Percentiles rank a stretch among this genome's conserved stretches.
Evolutionary conservation across 30 jellyfish, hydroid and myxozoan species (phyloP).

Genomic region (Catostylus mosaicus): DNA sequence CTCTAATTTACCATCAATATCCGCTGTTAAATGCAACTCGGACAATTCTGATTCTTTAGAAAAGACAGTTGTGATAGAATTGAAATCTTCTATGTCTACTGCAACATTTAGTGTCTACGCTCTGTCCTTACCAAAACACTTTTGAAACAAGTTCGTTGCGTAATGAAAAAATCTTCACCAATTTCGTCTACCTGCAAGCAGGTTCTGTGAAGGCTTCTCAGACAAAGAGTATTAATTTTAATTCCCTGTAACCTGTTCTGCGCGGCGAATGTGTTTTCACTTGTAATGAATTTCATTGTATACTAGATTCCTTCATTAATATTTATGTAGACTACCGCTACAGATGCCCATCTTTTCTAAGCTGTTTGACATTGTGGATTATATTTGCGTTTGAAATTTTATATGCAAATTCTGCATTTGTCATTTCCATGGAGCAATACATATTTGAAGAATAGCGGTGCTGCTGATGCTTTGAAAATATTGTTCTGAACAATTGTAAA

Average conservation of each 20-base stretch:
- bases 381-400: not conserved
- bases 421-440: not conserved
- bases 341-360: conserved; percentile 15
- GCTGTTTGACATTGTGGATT: conserved; percentile 27
- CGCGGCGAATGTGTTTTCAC: conserved; percentile 20
- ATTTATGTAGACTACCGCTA: conserved; percentile 14
- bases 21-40: not conserved
- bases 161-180: not conserved
- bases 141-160: not conserved
- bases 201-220: conserved; percentile 19
- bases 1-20: not conserved
- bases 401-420: not conserved
- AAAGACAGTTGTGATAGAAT: too few species aligned
- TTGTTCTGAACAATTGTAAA: too few species aligned
- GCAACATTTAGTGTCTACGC: too few species aligned
- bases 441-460: too few species aligned
- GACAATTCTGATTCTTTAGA: too few species aligned
- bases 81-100: too few species aligned
- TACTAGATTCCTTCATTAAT: conserved; percentile 34
- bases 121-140: too few species aligned
- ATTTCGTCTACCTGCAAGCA: conserved; percentile 44
- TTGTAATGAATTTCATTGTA: conserved; percentile 30
- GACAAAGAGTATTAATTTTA: conserved; percentile 27
- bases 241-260: conserved; percentile 44
- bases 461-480: too few species aligned